These are phyloP conservation scores for Epistrophella euchroma DNA, from an alignment of 2,888 invertebrate species.

Conservation along the genomic window DNA sequence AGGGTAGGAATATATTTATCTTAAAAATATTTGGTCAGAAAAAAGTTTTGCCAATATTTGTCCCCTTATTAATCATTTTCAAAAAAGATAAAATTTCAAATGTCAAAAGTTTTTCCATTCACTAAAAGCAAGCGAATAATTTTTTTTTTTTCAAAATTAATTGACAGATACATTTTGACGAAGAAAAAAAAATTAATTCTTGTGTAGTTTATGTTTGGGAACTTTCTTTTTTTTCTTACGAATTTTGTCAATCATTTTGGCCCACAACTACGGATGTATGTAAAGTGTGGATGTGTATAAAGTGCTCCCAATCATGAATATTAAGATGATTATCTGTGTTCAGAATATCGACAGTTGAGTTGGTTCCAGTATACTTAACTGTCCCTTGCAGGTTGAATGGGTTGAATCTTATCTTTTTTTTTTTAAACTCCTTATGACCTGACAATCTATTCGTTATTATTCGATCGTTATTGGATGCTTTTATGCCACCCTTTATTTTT, in stretches of 20 bases:
- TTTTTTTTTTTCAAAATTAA: constrained; percentile 6
- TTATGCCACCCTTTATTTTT: background rate
- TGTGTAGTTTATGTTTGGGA: background rate
- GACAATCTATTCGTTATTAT: constrained; percentile 34
- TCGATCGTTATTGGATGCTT: constrained; percentile 37
- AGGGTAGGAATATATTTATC: background rate
- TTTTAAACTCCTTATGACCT: background rate
- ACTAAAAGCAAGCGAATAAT: background rate
- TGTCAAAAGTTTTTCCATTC: constrained; percentile 30
- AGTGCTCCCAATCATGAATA: constrained; percentile 42
- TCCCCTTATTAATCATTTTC: constrained; percentile 4
- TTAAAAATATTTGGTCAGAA: background rate
- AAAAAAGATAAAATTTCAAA: constrained; percentile 38
- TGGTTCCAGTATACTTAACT: constrained; percentile 24
- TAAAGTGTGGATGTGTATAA: background rate
- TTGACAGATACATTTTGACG: constrained; percentile 22
- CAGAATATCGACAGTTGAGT: constrained; percentile 48
- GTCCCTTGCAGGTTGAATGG: constrained; percentile 25
- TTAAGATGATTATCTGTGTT: constrained; percentile 41
- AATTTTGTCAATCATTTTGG: constrained; percentile 52
- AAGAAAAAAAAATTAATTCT: constrained; percentile 6
- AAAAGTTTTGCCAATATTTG: background rate
- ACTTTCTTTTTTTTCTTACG: background rate
- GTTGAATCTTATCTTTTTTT: constrained; percentile 28
- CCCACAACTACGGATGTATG: background rate